Conservation (phyloP, 2,888 invertebrate species). For the Meiosimyza decipiens region DNA sequence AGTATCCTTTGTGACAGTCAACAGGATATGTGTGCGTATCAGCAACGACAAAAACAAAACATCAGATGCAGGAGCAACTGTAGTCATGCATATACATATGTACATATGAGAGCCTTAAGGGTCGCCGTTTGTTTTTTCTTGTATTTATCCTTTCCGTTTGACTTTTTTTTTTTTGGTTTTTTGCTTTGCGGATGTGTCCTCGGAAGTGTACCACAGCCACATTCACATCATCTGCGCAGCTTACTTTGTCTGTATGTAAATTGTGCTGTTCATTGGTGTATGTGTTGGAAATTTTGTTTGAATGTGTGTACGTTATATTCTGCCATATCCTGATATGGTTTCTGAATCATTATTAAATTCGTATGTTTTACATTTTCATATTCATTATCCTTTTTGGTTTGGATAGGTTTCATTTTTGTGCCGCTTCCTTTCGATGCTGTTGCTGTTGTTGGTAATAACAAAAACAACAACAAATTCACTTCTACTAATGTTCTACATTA, state of each 20-base stretch:
- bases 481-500: constrained; percentile 9
- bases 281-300: not conserved
- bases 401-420: not conserved
- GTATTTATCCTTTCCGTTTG: not conserved
- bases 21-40: constrained; percentile 11
- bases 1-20: not conserved
- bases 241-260: not conserved
- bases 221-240: constrained; percentile 5
- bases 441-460: not conserved
- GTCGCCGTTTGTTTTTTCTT: constrained; percentile 2
- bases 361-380: not conserved
- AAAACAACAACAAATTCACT: not conserved
- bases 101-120: not conserved
- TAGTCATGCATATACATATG: not conserved
- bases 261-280: no score
- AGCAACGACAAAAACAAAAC: not conserved
- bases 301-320: not conserved
- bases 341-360: constrained; percentile 30
- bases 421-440: not conserved
- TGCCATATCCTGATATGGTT: constrained; percentile 16
- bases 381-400: constrained; percentile 6
- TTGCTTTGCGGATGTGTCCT: constrained; percentile 13
- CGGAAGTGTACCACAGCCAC: constrained; percentile 18
- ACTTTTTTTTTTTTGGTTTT: not conserved
- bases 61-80: not conserved